These are phyloP conservation scores for Forbesichthys agassizii DNA, from an alignment of 2,113 vertebrate species.

Conservation along the genomic window DNA sequence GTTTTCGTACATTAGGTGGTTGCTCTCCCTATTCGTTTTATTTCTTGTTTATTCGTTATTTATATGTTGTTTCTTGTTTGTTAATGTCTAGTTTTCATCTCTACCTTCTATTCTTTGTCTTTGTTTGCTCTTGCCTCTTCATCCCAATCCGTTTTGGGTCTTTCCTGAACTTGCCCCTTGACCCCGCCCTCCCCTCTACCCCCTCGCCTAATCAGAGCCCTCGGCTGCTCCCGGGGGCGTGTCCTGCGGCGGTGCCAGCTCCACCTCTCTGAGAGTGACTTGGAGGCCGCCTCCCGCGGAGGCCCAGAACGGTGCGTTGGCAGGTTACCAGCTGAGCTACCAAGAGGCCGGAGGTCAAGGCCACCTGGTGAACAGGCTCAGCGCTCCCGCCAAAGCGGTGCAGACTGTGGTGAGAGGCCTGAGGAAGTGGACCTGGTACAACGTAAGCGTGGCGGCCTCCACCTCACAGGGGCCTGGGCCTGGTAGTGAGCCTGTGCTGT, in stretches of 20 bases:
- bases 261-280: conserved; percentile 94
- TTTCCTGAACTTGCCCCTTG: conserved; percentile 41
- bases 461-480: conserved; percentile 87
- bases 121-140: conserved; percentile 68
- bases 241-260: conserved; percentile 88
- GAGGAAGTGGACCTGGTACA: conserved; percentile 95
- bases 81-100: conserved; percentile 64
- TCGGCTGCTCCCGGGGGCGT: conserved; percentile 89
- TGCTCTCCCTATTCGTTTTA: conserved; percentile 4
- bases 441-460: conserved; percentile 83
- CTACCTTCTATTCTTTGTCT: conserved; percentile 49
- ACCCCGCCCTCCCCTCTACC: conserved; percentile 48
- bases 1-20: conserved; percentile 54
- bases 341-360: conserved; percentile 73
- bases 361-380: conserved; percentile 77
- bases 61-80: conserved; percentile 38
- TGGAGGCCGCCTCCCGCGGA: conserved; percentile 88
- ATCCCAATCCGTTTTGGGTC: conserved; percentile 32
- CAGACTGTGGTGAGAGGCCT: conserved; percentile 84
- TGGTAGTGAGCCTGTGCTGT: conserved; percentile 81
- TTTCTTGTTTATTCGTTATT: neutral
- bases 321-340: conserved; percentile 90
- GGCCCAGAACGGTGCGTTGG: conserved; percentile 86
- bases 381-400: conserved; percentile 79
- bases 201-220: conserved; percentile 84